Percentiles rank a stretch among this genome's conserved stretches.
phyloP scores from a whole-genome alignment of 92 coral and sea anemone genomes.

The Actinostola sp. region DNA sequence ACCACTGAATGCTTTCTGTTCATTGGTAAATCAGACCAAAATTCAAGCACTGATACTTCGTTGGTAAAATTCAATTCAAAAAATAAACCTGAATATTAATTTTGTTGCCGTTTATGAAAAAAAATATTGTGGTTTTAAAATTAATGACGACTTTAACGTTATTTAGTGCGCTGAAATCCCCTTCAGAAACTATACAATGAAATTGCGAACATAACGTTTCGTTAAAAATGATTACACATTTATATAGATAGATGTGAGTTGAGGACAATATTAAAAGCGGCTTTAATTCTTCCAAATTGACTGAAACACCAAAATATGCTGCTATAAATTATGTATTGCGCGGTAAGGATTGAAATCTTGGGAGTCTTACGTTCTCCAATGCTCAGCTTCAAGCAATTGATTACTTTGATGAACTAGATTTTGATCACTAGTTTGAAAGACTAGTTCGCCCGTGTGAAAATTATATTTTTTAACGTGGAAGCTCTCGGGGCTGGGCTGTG shows the following conservation, averaged over 20 bases:
- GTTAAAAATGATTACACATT: too few relatives aligned
- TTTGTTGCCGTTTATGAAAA: neutral
- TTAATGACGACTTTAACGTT: too few relatives aligned
- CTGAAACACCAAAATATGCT: neutral
- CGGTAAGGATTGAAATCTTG: slow-evolving; percentile 8
- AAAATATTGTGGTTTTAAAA: neutral
- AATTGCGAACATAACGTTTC: too few relatives aligned
- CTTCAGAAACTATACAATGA: too few relatives aligned
- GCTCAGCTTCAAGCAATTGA: neutral
- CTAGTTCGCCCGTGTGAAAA: neutral
- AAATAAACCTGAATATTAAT: too few relatives aligned
- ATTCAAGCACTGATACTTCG: too few relatives aligned
- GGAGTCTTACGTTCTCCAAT: neutral
- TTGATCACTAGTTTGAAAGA: neutral
- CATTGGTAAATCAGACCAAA: too few relatives aligned
- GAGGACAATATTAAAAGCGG: neutral
- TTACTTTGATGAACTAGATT: neutral
- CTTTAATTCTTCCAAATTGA: neutral
- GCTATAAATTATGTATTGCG: neutral
- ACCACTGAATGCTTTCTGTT: too few relatives aligned
- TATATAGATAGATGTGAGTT: too few relatives aligned
- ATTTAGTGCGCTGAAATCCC: too few relatives aligned
- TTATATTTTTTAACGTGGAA: neutral
- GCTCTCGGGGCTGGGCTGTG: neutral
- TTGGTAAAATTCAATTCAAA: too few relatives aligned